Percentiles rank a stretch among this genome's conserved stretches.
phyloP scores from a whole-genome alignment of 2,113 vertebrate species.

The Forbesichthys agassizii region DNA sequence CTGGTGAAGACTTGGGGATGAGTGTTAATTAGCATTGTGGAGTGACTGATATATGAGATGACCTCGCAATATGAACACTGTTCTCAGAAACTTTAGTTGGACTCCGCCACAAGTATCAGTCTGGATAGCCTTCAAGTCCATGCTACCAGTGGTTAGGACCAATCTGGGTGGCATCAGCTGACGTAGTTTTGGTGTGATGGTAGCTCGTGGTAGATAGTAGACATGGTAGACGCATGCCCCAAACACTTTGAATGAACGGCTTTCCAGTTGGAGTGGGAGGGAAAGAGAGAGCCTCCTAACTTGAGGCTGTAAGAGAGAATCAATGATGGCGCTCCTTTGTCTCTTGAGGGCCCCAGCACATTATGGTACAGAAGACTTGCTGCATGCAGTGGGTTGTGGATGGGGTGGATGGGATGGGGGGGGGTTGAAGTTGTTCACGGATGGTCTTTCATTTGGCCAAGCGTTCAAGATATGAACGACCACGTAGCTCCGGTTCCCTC shows the following conservation, averaged over 20 bases:
- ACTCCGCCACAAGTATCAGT: no score
- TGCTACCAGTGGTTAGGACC: no score
- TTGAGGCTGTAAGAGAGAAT: conserved; percentile 3
- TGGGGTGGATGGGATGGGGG: not conserved
- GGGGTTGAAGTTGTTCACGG: not conserved
- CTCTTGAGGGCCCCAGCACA: conserved; percentile 2
- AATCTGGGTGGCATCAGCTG: no score
- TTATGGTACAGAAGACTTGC: not conserved
- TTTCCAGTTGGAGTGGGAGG: conserved; percentile 12
- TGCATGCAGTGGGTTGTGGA: not conserved
- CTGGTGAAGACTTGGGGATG: conserved; percentile 20
- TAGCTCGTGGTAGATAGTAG: no score
- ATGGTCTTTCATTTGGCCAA: not conserved
- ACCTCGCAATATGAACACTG: no score
- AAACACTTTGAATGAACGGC: no score
- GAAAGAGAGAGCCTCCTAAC: conserved; percentile 12
- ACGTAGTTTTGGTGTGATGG: no score
- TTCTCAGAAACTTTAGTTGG: no score
- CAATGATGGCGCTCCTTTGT: conserved; percentile 12
- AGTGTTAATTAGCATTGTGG: conserved; percentile 23
- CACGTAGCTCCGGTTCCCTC: not conserved
- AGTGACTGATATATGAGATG: conserved; percentile 7
- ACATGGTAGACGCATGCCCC: no score
- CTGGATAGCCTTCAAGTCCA: no score
- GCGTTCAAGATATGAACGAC: not conserved